A percentile compares a stretch with the other conserved stretches of the same genome.
These are phyloP conservation scores for Chelonoidis abingdonii DNA, from an alignment of 2,113 vertebrate genomes.

Conservation along the genomic window DNA sequence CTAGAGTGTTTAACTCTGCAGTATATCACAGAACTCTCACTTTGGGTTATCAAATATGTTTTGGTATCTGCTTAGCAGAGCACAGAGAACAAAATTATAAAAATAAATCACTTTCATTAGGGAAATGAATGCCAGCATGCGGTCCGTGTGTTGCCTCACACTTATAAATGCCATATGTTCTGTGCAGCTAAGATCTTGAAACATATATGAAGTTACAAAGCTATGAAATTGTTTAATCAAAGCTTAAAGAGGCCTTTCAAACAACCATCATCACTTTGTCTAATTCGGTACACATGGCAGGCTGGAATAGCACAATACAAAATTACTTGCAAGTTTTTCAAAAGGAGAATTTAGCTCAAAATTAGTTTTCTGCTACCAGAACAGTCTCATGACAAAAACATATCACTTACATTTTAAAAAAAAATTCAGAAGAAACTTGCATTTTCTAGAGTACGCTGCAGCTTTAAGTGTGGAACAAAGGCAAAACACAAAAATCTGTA, in stretches of 20 bases:
- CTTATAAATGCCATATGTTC: slow-evolving; percentile 69
- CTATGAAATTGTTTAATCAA: slow-evolving; percentile 62
- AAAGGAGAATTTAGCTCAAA: slow-evolving; percentile 38
- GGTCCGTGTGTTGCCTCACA: slow-evolving; percentile 61
- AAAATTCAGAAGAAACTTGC: slow-evolving; percentile 49
- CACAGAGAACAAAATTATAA: slow-evolving; percentile 72
- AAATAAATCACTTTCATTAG: slow-evolving; percentile 68
- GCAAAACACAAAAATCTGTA: slow-evolving; percentile 50
- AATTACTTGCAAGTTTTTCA: slow-evolving; percentile 44
- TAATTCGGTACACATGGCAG: slow-evolving; percentile 58
- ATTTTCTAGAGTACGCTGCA: slow-evolving; percentile 86
- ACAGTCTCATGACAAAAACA: slow-evolving; percentile 28
- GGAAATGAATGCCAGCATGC: slow-evolving; percentile 69
- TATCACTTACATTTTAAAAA: slow-evolving; percentile 12
- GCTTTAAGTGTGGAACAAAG: slow-evolving; percentile 75
- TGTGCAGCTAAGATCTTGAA: slow-evolving; percentile 47
- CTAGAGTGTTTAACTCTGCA: slow-evolving; percentile 81
- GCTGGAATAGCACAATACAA: slow-evolving; percentile 26
- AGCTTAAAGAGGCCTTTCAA: slow-evolving; percentile 66
- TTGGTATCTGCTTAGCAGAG: slow-evolving; percentile 67
- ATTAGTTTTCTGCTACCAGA: slow-evolving; percentile 41
- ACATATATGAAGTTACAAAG: slow-evolving; percentile 50
- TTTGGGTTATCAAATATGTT: slow-evolving; percentile 71
- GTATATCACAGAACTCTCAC: slow-evolving; percentile 83
- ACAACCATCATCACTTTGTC: slow-evolving; percentile 33